phyloP scores from a whole-genome alignment of 2,797 vertebrate genomes.

The Sebastes iracundus region DNA sequence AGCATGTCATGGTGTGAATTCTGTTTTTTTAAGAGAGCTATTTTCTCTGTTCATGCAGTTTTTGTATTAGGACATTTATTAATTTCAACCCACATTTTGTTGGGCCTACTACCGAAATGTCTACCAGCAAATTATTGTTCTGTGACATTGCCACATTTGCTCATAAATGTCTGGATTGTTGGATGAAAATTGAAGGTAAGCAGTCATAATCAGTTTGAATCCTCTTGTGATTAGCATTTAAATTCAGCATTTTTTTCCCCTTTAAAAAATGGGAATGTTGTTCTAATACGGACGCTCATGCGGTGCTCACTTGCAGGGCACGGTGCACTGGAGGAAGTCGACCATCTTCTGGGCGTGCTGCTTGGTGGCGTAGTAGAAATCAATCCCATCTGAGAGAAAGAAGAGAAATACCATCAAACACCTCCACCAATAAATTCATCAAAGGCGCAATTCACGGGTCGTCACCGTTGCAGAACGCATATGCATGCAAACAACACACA shows the following conservation, averaged over 20 bases:
- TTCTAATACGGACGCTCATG: neutral
- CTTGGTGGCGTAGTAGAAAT: conserved; percentile 96
- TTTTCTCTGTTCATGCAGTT: neutral
- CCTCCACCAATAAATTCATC: conserved; percentile 28
- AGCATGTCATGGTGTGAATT: neutral
- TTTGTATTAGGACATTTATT: neutral
- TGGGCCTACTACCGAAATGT: neutral
- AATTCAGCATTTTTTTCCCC: neutral
- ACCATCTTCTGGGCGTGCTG: conserved; percentile 98
- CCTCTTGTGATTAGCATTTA: neutral
- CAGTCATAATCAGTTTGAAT: neutral
- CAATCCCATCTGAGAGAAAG: conserved; percentile 88
- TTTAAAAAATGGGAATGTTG: neutral
- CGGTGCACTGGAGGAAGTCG: conserved; percentile 95
- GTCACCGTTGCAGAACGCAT: neutral
- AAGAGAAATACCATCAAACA: conserved; percentile 39
- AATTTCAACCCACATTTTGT: neutral
- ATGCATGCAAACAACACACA: conserved; percentile 7
- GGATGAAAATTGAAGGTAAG: neutral
- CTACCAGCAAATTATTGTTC: neutral
- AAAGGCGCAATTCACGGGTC: conserved; percentile 14
- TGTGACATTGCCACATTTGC: neutral
- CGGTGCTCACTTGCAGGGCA: conserved; percentile 89
- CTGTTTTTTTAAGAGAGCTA: neutral
- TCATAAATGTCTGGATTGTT: neutral